Evolutionary conservation across 2,888 invertebrate genomes (phyloP).

Genomic region (Phaedon cochleariae): DNA sequence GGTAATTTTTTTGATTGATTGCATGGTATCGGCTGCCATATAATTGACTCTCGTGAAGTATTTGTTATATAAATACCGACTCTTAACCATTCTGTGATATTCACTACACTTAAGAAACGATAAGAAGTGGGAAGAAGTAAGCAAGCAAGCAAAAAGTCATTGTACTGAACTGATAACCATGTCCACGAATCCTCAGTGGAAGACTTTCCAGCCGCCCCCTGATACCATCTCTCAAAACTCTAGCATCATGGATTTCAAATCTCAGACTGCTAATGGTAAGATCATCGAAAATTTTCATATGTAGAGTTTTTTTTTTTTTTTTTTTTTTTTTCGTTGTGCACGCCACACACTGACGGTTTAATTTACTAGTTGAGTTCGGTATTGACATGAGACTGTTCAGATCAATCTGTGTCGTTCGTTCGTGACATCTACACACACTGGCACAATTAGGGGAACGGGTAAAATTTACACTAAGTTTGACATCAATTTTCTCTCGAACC

Average conservation of each 20-base stretch:
- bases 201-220: constrained; percentile 91
- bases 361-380: too few relatives aligned
- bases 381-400: too few relatives aligned
- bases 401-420: too few relatives aligned
- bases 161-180: constrained; percentile 61
- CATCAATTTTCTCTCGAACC: too few relatives aligned
- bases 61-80: constrained; percentile 53
- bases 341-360: too few relatives aligned
- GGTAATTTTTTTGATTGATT: constrained; percentile 43
- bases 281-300: constrained; percentile 29
- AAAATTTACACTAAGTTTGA: too few relatives aligned
- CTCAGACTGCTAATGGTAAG: constrained; percentile 68
- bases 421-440: too few relatives aligned
- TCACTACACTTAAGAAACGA: constrained; percentile 62
- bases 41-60: constrained; percentile 54
- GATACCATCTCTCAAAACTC: constrained; percentile 79
- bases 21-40: constrained; percentile 53
- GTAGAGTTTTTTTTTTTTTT: too few relatives aligned
- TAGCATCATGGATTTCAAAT: constrained; percentile 83
- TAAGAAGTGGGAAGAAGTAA: constrained; percentile 53
- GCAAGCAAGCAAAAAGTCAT: constrained; percentile 52
- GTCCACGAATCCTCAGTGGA: constrained; percentile 90
- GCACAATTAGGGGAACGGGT: too few relatives aligned
- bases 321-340: too few relatives aligned
- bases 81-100: constrained; percentile 71